Conservation (phyloP, 2,113 vertebrate species). For the Osmerus mordax region DNA sequence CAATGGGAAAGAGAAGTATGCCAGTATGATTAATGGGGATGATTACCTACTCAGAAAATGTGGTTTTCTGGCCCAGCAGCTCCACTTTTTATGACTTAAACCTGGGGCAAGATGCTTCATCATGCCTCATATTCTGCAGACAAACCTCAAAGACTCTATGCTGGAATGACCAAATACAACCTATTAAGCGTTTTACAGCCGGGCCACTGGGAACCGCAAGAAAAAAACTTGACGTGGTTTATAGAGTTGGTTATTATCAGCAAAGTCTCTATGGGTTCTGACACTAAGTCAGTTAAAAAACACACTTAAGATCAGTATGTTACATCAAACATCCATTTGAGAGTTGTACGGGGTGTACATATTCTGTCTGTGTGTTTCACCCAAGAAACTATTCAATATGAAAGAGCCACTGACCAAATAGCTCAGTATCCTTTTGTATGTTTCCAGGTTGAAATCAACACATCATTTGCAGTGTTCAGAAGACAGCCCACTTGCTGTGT, state of each 20-base stretch:
- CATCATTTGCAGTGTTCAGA: too few relatives aligned
- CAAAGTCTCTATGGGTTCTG: constrained; percentile 17
- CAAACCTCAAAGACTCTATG: constrained; percentile 37
- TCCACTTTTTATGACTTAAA: constrained; percentile 76
- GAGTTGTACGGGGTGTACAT: too few relatives aligned
- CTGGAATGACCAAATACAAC: constrained; percentile 34
- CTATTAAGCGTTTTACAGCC: constrained; percentile 35
- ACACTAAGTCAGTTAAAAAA: constrained; percentile 36
- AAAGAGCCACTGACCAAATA: too few relatives aligned
- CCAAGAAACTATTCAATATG: too few relatives aligned
- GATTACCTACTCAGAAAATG: constrained; percentile 79
- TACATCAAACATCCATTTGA: neutral
- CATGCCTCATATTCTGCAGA: constrained; percentile 55
- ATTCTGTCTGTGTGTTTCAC: too few relatives aligned
- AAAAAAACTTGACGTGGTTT: constrained; percentile 10
- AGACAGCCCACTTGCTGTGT: too few relatives aligned
- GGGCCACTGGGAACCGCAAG: neutral
- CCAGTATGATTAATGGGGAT: constrained; percentile 78
- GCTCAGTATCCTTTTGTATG: too few relatives aligned
- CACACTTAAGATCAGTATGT: constrained; percentile 12
- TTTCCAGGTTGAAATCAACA: too few relatives aligned
- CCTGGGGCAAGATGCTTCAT: constrained; percentile 58
- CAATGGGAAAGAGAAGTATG: constrained; percentile 61
- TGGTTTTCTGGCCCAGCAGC: constrained; percentile 74
- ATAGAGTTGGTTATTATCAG: constrained; percentile 13